A percentile compares a stretch with the other conserved stretches of the same genome.
Conservation (phyloP, 2,797 vertebrate genomes). For the Urocyon cinereoargenteus region DNA sequence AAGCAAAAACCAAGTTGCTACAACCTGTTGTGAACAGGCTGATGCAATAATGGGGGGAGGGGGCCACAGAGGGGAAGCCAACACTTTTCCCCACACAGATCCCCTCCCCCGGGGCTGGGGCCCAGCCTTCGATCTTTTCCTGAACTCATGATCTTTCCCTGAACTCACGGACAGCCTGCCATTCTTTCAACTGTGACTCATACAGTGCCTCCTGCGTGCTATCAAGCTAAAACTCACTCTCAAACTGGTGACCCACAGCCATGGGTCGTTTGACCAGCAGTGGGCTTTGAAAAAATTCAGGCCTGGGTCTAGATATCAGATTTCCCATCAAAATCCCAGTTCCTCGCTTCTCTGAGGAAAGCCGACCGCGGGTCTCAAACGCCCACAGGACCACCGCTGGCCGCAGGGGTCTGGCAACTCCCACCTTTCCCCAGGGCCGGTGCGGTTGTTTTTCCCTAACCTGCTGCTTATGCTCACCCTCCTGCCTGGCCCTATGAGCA, state of each 20-base stretch:
- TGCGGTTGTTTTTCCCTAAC: background rate
- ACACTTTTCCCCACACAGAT: background rate
- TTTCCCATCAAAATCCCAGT: background rate
- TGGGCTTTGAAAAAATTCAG: background rate
- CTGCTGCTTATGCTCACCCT: too few relatives aligned
- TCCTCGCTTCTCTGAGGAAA: background rate
- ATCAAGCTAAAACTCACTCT: background rate
- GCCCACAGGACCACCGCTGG: background rate
- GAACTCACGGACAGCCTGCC: background rate
- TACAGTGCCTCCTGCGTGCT: accelerated
- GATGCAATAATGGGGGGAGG: background rate
- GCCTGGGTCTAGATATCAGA: background rate
- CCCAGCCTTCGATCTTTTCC: background rate
- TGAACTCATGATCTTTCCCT: background rate
- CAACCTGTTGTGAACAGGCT: constrained; percentile 48
- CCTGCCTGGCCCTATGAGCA: background rate
- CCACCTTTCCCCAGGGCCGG: background rate
- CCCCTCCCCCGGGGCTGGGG: background rate
- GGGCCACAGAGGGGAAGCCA: background rate
- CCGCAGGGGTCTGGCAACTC: background rate
- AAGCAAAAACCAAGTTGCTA: constrained; percentile 47
- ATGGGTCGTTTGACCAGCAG: background rate
- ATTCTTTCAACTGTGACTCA: background rate
- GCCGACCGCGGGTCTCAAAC: background rate
- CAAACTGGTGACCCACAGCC: background rate